Evolutionary conservation across 2,797 vertebrate species (phyloP).

Genomic region (Manis javanica): DNA sequence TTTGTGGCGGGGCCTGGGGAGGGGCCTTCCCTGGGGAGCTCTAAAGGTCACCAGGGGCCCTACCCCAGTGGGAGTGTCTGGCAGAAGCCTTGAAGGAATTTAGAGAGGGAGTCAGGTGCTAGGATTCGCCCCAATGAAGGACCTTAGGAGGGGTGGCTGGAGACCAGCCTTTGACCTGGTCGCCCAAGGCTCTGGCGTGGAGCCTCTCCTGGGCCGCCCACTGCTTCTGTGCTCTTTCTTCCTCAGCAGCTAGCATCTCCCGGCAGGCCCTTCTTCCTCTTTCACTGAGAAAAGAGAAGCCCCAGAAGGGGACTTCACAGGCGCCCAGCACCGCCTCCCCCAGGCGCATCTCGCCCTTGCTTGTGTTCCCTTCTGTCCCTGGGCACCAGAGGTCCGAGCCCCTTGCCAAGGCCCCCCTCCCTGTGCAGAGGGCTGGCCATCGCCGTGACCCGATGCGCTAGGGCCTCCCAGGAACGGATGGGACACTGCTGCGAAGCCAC

Average conservation of each 20-base stretch:
- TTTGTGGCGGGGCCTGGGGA: not conserved
- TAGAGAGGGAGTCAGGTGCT: not conserved
- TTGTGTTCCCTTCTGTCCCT: not conserved
- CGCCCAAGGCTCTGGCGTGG: fast-evolving
- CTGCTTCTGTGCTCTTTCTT: not conserved
- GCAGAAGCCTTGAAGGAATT: not conserved
- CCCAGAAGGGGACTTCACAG: not conserved
- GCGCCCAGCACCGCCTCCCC: not conserved
- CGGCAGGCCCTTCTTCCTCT: not conserved
- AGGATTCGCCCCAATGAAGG: not conserved
- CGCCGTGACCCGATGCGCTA: not conserved
- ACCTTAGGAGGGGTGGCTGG: not conserved
- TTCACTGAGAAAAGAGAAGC: not conserved
- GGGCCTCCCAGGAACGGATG: not conserved
- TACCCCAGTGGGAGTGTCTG: not conserved
- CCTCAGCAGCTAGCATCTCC: fast-evolving
- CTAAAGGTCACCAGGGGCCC: not conserved
- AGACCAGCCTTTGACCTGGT: not conserved
- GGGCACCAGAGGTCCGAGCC: no score
- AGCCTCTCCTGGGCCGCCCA: not conserved
- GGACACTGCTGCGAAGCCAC: not conserved
- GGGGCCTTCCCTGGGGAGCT: not conserved
- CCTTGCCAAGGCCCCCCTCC: not conserved
- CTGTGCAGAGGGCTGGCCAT: not conserved
- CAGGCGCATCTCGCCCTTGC: not conserved